Evolutionary conservation across 2,113 vertebrate genomes (phyloP).

Genomic region (Pseudonaja textilis): DNA sequence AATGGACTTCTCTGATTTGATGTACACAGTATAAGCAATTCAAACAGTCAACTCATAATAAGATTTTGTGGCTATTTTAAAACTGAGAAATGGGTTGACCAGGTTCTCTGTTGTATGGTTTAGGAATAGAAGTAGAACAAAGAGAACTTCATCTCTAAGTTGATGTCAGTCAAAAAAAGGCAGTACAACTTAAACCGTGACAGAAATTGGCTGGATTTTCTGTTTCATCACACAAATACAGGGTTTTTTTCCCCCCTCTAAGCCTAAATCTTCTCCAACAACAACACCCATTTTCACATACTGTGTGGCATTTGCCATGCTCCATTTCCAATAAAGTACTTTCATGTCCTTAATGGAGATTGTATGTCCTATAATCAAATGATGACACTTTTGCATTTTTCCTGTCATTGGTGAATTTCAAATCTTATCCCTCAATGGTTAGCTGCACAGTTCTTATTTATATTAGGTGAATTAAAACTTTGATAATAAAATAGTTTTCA

Average conservation of each 20-base stretch:
- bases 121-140: neutral
- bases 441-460: neutral
- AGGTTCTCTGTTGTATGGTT: neutral
- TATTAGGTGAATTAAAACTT: neutral
- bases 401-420: neutral
- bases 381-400: neutral
- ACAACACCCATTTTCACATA: neutral
- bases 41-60: neutral
- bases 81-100: neutral
- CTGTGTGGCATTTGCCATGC: neutral
- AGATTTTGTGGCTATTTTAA: neutral
- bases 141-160: neutral
- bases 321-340: neutral
- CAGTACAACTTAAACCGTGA: neutral
- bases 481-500: neutral
- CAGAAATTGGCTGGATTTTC: neutral
- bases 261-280: neutral
- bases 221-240: neutral
- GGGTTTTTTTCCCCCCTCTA: neutral
- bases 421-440: neutral
- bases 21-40: neutral
- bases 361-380: neutral
- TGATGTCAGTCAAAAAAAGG: neutral
- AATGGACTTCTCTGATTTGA: neutral
- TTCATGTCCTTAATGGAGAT: neutral